These are phyloP conservation scores for Crossocerus cetratus DNA, from an alignment of 2,888 invertebrate genomes.

Conservation along the genomic window DNA sequence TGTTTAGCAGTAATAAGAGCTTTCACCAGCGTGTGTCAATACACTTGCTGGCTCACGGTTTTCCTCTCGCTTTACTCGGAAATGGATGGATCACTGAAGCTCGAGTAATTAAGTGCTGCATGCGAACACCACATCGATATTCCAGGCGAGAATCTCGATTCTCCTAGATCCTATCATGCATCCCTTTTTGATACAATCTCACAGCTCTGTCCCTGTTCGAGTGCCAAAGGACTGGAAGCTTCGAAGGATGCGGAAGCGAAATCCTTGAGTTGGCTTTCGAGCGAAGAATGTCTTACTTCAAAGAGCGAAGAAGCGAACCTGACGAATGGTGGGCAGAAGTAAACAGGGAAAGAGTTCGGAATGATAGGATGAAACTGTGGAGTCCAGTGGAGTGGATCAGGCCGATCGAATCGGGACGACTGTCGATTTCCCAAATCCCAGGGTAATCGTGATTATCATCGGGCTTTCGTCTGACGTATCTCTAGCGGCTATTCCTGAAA, in stretches of 20 bases:
- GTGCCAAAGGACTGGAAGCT: slow-evolving; percentile 6
- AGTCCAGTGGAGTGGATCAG: neutral
- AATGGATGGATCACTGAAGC: no score
- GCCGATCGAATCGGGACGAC: slow-evolving; percentile 12
- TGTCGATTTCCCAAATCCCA: no score
- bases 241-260: neutral
- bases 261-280: slow-evolving; percentile 6
- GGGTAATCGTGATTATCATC: neutral
- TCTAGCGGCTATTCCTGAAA: no score
- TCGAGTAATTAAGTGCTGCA: neutral
- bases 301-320: neutral
- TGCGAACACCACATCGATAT: slow-evolving; percentile 38
- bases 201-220: slow-evolving; percentile 29
- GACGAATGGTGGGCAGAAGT: neutral
- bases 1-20: neutral
- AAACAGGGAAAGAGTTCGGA: neutral
- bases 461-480: no score
- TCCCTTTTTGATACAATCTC: slow-evolving; percentile 24
- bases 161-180: slow-evolving; percentile 34
- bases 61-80: neutral
- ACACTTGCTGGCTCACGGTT: neutral
- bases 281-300: neutral
- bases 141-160: slow-evolving; percentile 28
- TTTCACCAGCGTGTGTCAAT: neutral
- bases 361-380: slow-evolving; percentile 9